phyloP scores from a whole-genome alignment of 2,888 invertebrate genomes.

The Rhyacophila evoluta region DNA sequence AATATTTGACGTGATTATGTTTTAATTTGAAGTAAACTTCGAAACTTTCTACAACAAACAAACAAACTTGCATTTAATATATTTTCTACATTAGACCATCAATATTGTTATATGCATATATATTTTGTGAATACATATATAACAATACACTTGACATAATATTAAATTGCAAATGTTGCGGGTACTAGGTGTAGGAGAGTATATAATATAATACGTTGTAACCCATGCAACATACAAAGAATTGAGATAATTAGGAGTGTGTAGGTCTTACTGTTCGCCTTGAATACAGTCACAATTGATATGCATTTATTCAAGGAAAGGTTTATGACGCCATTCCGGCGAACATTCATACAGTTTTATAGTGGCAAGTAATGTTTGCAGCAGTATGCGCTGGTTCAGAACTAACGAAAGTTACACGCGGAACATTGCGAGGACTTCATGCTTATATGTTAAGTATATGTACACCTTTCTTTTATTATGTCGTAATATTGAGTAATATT shows the following conservation, averaged over 20 bases:
- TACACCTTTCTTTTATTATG: conserved; percentile 41
- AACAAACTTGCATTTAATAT: too few species aligned
- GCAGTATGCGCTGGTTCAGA: conserved; percentile 35
- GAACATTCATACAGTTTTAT: conserved; percentile 36
- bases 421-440: conserved; percentile 25
- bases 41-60: too few species aligned
- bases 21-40: too few species aligned
- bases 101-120: too few species aligned
- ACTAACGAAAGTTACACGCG: conserved; percentile 39
- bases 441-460: conserved; percentile 41
- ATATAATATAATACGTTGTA: too few species aligned
- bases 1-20: too few species aligned
- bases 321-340: neutral
- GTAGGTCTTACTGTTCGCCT: neutral
- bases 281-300: neutral
- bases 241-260: neutral
- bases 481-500: conserved; percentile 37
- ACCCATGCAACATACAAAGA: neutral
- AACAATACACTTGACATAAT: too few species aligned
- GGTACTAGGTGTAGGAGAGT: too few species aligned
- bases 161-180: too few species aligned
- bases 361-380: conserved; percentile 33
- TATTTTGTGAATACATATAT: too few species aligned
- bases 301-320: conserved; percentile 24
- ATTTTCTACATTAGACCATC: too few species aligned